A percentile compares a stretch with the other conserved stretches of the same genome.
Conservation (phyloP, 2,797 vertebrate species). For the Onychomys leucogaster region DNA sequence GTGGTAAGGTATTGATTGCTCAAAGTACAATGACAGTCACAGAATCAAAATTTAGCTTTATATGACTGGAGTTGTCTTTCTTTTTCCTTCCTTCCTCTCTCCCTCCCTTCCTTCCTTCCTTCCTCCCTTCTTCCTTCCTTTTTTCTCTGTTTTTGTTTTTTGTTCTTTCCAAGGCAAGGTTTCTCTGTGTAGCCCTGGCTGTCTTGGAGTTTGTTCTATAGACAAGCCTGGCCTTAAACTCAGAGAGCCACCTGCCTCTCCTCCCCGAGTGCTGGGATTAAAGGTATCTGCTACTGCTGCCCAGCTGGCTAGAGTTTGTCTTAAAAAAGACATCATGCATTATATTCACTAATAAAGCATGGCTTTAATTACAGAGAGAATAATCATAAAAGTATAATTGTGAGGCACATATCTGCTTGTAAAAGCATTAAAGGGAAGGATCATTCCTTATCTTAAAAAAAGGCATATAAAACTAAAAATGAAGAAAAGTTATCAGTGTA, state of each 20-base stretch:
- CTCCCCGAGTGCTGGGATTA: not conserved
- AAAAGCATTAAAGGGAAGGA: not conserved
- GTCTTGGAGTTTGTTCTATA: not conserved
- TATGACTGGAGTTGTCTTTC: not conserved
- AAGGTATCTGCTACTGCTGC: not conserved
- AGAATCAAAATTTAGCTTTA: not conserved
- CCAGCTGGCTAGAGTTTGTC: not conserved
- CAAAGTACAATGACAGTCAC: not conserved
- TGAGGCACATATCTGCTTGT: slow-evolving; percentile 30
- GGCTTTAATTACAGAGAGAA: slow-evolving; percentile 11
- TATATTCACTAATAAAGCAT: slow-evolving; percentile 51
- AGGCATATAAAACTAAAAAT: not conserved
- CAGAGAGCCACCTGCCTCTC: too few species aligned
- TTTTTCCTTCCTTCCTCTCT: not conserved
- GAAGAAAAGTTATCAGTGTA: not conserved
- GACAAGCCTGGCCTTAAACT: too few species aligned
- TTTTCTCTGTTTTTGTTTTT: not conserved
- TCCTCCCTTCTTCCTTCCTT: not conserved
- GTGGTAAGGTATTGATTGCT: not conserved
- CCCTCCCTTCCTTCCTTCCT: not conserved
- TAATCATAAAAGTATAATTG: not conserved
- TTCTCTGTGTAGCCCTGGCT: not conserved
- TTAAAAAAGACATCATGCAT: slow-evolving; percentile 31
- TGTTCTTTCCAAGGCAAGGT: not conserved
- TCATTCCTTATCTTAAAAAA: not conserved